These are phyloP conservation scores for Podargus strigoides DNA, from an alignment of 2,797 vertebrate species.

Conservation along the genomic window DNA sequence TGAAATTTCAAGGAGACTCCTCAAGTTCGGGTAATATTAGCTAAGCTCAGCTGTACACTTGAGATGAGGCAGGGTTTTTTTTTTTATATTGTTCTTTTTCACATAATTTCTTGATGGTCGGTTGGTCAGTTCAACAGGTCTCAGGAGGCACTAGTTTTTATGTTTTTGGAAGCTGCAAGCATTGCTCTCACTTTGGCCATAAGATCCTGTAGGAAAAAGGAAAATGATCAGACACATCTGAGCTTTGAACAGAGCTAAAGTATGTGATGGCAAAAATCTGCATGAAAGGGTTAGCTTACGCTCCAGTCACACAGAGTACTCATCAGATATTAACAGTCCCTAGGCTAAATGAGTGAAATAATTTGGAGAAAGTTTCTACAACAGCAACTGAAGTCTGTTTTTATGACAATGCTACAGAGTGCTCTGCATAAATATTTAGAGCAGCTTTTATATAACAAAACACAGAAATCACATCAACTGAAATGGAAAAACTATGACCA, in stretches of 20 bases:
- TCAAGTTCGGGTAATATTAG: background rate
- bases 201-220: constrained; percentile 82
- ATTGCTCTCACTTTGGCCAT: constrained; percentile 99
- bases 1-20: constrained; percentile 18
- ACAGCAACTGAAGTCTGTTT: background rate
- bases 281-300: background rate
- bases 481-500: background rate
- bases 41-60: constrained; percentile 8
- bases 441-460: background rate
- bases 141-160: constrained; percentile 87
- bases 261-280: background rate
- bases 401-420: background rate
- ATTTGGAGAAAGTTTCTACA: background rate
- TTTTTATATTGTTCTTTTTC: background rate
- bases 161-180: constrained; percentile 94
- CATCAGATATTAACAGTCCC: background rate
- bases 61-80: constrained; percentile 45
- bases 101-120: background rate
- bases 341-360: background rate
- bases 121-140: background rate
- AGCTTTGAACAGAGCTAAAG: background rate
- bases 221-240: background rate
- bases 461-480: background rate
- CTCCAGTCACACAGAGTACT: background rate
- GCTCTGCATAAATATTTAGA: background rate